Base-by-base conservation (phyloP, 2,888 invertebrate species). In the Phortica okadai region DNA sequence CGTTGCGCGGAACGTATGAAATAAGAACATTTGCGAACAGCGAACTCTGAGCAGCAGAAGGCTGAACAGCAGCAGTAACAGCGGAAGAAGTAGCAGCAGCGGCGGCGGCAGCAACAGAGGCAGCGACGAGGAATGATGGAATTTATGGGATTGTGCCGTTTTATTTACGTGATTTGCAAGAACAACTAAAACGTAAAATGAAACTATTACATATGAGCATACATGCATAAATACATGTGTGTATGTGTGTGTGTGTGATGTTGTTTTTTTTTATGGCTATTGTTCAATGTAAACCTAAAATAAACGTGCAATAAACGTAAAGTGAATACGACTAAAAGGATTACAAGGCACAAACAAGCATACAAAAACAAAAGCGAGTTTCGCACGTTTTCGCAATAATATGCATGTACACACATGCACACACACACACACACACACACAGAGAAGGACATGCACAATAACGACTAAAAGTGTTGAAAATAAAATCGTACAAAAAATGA, bases 161-260 rank as follows among this genome's bases (percentile, higher is more conserved):
- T 64, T 33, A 64, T 64, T 64, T 64, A 64, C 64, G 64, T 64
- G 64, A 64, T 64, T 64, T 64, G 64, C 64, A 64, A 21, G 41
- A 64, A 8, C 10, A 64, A 64, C 41, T 64, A 14, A 64, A 64
- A 64, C 64, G 41, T 10, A 21, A 14, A 64, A 64, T 64, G 14
- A 64, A 64, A 64, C 64, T 64, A 64, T 64, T 64, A 64, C 25
- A 64, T 33, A 33, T 33, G 33, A 21, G 33, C 14, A 50, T 50
- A 50, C 50, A 45, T 10, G 10, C 10, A 50, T 2, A 59, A n/a
- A 64, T 11, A 64, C 64, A 10, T 10, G 45, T 45, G 10, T 10
- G 10, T 45, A 2, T 50, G 50, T 6, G 50, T 6, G 50, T 8
- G 50, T 50, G 50, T 11, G 33, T 33, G 33, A 50, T 50, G 50